Conservation (phyloP, 2,888 invertebrate genomes). For the Microplitis deprimator region DNA sequence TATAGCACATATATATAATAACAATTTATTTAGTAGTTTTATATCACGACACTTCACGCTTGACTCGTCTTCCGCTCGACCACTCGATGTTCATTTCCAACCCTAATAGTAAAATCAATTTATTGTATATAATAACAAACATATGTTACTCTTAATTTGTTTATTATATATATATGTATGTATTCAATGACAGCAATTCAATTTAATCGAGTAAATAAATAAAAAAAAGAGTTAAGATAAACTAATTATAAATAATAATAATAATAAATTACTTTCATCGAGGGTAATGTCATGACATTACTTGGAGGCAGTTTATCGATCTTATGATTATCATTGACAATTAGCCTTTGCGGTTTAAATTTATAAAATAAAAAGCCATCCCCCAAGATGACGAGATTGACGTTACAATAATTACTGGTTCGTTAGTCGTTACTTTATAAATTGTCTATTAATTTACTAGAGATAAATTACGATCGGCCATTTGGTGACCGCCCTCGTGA, state of each 20-base stretch:
- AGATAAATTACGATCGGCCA: slow-evolving; percentile 59
- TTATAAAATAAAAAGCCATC: not conserved
- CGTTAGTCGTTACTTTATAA: not conserved
- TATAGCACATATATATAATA: not conserved
- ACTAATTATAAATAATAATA: not conserved
- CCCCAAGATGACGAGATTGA: not conserved
- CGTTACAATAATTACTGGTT: not conserved
- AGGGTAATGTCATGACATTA: not conserved
- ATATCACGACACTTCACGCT: slow-evolving; percentile 26
- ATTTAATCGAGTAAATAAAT: not conserved
- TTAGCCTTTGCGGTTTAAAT: not conserved
- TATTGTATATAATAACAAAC: not conserved
- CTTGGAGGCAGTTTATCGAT: slow-evolving; percentile 1
- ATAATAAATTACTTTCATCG: not conserved
- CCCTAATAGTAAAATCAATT: not conserved
- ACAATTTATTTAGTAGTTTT: slow-evolving; percentile 14
- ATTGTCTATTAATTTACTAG: not conserved
- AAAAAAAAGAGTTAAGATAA: not conserved
- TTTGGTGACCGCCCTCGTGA: slow-evolving; percentile 66
- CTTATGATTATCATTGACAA: not conserved
- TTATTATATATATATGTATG: not conserved
- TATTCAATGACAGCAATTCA: not conserved
- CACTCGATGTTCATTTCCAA: slow-evolving; percentile 13
- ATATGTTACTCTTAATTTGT: not conserved
- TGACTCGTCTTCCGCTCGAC: slow-evolving; percentile 18